phyloP scores from a whole-genome alignment of 1,140 invertebrate species.

The Popillia japonica region DNA sequence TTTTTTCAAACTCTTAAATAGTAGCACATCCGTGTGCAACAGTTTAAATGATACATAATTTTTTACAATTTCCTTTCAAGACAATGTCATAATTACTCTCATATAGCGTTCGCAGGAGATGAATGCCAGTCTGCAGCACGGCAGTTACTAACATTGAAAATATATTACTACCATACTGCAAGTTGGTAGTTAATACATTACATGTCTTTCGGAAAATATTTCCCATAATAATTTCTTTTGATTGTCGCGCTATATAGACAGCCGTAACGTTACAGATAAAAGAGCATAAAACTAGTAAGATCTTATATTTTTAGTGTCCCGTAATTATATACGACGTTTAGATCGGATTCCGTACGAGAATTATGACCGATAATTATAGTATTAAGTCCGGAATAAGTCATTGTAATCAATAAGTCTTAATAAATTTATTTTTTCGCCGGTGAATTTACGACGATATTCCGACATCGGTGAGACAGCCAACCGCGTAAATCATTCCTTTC shows the following conservation, averaged over 20 bases:
- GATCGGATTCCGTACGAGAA: constrained; percentile 34
- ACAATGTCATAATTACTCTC: constrained; percentile 2
- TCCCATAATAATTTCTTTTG: constrained; percentile 9
- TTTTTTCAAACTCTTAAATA: neutral
- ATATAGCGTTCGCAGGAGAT: neutral
- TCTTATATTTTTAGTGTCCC: constrained; percentile 12
- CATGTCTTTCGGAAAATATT: neutral
- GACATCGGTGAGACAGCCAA: neutral
- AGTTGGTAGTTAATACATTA: constrained; percentile 8
- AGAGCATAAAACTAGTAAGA: constrained; percentile 6
- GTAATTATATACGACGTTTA: constrained; percentile 29
- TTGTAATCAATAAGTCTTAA: constrained; percentile 39
- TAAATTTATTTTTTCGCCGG: constrained; percentile 32
- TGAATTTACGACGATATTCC: neutral
- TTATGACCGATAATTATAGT: constrained; percentile 35
- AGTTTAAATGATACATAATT: neutral
- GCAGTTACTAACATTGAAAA: neutral
- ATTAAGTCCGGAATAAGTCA: constrained; percentile 31
- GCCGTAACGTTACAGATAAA: neutral
- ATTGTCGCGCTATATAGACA: neutral
- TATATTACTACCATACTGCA: neutral
- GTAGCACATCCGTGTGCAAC: neutral
- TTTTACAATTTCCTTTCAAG: neutral
- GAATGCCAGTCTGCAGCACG: neutral
- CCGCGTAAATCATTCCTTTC: constrained; percentile 35